A percentile compares a stretch with the other conserved stretches of the same genome.
Evolutionary conservation across 2,888 invertebrate species (phyloP).

Genomic region (Sarcophaga variegata): DNA sequence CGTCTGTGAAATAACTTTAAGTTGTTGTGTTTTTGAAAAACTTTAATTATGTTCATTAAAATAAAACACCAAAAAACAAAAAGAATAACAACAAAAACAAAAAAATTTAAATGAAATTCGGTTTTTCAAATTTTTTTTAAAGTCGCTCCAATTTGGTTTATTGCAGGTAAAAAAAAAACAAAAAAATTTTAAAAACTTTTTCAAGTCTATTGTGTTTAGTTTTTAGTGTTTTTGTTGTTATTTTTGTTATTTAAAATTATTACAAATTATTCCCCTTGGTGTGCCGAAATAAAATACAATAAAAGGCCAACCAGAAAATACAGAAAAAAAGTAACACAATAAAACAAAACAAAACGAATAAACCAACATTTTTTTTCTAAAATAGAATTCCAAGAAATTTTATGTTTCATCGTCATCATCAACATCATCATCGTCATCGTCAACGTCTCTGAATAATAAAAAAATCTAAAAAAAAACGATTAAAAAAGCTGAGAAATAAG

Average conservation of each 20-base stretch:
- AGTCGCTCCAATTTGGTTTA: no score
- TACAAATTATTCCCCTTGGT: conserved; percentile 5
- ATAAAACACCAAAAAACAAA: background rate
- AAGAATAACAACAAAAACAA: no score
- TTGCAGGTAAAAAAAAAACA: no score
- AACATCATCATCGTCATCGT: background rate
- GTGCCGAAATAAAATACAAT: background rate
- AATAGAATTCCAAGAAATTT: conserved; percentile 47
- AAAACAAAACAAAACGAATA: no score
- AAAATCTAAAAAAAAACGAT: background rate
- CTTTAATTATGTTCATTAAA: conserved; percentile 3
- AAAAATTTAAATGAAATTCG: no score
- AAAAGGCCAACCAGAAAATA: no score
- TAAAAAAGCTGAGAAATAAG: no score
- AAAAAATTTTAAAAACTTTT: no score
- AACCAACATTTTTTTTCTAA: background rate
- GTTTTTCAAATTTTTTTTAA: background rate
- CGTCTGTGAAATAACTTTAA: background rate
- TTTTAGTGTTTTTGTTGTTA: background rate
- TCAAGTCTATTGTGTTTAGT: no score
- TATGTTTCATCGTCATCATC: conserved; percentile 7
- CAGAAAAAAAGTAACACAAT: no score
- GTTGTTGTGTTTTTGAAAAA: background rate
- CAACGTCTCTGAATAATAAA: conserved; percentile 16
- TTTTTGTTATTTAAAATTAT: background rate